Conservation (phyloP, 2,797 vertebrate genomes). For the Urosaurus nigricauda region DNA sequence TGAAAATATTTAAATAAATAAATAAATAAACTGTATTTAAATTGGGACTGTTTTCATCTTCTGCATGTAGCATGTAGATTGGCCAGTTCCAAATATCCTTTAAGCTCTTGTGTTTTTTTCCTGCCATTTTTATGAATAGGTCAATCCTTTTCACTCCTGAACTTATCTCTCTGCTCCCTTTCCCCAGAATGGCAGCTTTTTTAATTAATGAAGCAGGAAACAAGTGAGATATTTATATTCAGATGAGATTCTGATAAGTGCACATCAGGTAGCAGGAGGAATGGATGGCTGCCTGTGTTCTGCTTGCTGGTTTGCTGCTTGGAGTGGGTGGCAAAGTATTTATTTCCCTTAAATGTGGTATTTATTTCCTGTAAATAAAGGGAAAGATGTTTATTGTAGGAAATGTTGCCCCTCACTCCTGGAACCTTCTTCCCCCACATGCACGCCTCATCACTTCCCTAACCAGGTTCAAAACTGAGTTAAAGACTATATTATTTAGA, state of each 20-base stretch:
- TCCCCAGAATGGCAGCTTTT: not conserved
- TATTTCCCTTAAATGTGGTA: no score
- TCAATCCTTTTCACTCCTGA: not conserved
- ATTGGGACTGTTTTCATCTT: not conserved
- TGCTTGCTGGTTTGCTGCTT: not conserved
- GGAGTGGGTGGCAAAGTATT: not conserved
- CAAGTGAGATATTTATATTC: not conserved
- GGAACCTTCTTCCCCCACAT: no score
- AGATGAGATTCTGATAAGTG: not conserved
- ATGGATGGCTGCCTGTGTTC: not conserved
- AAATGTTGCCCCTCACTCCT: no score
- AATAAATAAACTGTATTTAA: not conserved
- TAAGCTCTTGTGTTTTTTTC: not conserved
- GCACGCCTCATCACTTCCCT: no score
- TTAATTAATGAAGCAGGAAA: not conserved
- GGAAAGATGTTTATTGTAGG: not conserved
- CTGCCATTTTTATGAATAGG: no score
- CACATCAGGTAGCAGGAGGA: not conserved
- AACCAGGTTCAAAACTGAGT: no score
- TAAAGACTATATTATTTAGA: no score
- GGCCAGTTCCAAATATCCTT: not conserved
- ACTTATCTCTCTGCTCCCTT: not conserved
- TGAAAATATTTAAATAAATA: no score
- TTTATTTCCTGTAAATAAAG: no score
- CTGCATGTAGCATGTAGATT: not conserved